These are phyloP conservation scores for Hartigia nigra DNA, from an alignment of 2,888 invertebrate genomes.

Conservation along the genomic window DNA sequence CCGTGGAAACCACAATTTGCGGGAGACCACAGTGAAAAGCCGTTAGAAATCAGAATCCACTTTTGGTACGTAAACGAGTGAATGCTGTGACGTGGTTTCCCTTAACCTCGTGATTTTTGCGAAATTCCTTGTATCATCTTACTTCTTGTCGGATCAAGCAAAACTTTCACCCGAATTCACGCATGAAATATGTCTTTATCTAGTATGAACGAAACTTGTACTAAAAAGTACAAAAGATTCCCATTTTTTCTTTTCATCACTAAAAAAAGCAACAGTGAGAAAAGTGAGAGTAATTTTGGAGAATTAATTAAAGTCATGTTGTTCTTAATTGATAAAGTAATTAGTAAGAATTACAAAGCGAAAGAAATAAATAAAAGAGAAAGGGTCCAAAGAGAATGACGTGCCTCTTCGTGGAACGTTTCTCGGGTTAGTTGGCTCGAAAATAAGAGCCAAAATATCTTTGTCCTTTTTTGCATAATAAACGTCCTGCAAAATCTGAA, in stretches of 20 bases:
- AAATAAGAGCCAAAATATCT: background rate
- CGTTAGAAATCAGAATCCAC: constrained; percentile 58
- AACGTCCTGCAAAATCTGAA: background rate
- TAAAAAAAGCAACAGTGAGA: background rate
- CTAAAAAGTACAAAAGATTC: background rate
- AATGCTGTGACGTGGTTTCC: background rate
- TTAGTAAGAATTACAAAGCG: background rate
- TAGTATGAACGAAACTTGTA: background rate
- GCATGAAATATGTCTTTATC: background rate
- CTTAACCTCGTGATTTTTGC: background rate
- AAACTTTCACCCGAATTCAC: background rate
- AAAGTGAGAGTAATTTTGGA: background rate
- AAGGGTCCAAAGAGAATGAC: background rate
- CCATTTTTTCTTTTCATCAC: background rate
- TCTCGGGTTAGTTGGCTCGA: background rate
- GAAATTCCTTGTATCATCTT: background rate
- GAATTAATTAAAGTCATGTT: background rate
- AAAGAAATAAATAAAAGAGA: background rate
- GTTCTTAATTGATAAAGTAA: background rate
- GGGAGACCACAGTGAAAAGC: constrained; percentile 42
- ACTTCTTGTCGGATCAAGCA: background rate
- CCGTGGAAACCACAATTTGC: constrained; percentile 4
- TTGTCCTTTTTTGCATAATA: background rate
- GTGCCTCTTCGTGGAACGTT: background rate
- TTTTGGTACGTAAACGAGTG: constrained; percentile 27